Evolutionary conservation across 1,140 invertebrate species (phyloP).

Genomic region (Drosophila littoralis): DNA sequence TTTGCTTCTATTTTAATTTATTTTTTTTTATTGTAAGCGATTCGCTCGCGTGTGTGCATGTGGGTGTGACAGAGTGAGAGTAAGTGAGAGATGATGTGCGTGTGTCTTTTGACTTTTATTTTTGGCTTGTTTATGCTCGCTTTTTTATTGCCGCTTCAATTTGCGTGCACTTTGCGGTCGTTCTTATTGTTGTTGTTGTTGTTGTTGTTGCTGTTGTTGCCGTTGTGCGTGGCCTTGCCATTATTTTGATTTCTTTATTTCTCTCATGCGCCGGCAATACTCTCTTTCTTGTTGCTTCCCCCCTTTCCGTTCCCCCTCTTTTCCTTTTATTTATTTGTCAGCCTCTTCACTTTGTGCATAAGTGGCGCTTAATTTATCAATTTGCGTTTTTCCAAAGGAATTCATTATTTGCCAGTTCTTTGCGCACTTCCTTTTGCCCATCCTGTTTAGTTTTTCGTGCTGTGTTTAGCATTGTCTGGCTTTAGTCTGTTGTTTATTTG

Average conservation of each 20-base stretch:
- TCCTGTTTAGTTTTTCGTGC: conserved; percentile 1
- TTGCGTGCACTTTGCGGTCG: conserved; percentile 74
- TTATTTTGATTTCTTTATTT: conserved; percentile 71
- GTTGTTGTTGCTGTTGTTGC: conserved; percentile 37
- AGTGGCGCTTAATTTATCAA: conserved; percentile 83
- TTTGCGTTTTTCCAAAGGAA: conserved; percentile 80
- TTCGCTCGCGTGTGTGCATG: conserved; percentile 44
- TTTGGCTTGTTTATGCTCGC: conserved; percentile 70
- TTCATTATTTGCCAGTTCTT: conserved; percentile 65
- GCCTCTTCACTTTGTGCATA: conserved; percentile 47
- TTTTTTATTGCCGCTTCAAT: conserved; percentile 74
- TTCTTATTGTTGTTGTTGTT: conserved; percentile 41
- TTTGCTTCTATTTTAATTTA: conserved; percentile 83
- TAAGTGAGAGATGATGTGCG: conserved; percentile 3
- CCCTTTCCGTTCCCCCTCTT: too few relatives aligned
- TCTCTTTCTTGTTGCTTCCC: neutral
- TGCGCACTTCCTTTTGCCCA: neutral
- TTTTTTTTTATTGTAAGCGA: conserved; percentile 58
- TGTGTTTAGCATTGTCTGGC: conserved; percentile 59
- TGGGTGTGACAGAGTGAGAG: conserved; percentile 9
- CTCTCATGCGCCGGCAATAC: conserved; percentile 18
- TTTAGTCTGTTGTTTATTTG: conserved; percentile 75
- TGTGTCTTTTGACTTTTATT: conserved; percentile 76
- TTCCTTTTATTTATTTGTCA: neutral
- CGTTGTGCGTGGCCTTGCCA: conserved; percentile 70